Evolutionary conservation across 1,140 invertebrate genomes (phyloP).

Genomic region (Drosophila kurseongensis): DNA sequence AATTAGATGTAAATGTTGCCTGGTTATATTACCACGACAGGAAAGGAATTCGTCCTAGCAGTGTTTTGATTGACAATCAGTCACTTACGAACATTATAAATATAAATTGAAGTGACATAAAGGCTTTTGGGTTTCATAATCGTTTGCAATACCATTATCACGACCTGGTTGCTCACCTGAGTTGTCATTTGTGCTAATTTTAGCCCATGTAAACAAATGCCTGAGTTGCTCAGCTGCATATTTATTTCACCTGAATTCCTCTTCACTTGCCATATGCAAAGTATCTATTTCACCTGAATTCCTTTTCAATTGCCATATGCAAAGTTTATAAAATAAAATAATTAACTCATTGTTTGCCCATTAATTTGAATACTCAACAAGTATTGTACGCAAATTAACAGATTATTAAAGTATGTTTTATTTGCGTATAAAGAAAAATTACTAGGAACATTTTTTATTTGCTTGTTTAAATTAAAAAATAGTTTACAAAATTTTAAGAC

Average conservation of each 20-base stretch:
- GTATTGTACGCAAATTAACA: constrained; percentile 9
- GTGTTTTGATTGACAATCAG: neutral
- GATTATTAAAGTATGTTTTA: neutral
- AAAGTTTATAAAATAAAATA: constrained; percentile 1
- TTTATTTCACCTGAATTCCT: constrained; percentile 1
- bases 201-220: constrained; percentile 11
- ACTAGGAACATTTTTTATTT: too few species aligned
- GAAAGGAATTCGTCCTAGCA: neutral
- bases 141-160: neutral
- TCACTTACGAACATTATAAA: neutral
- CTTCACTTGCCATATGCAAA: neutral
- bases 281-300: constrained; percentile 1
- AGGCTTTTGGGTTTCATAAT: neutral
- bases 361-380: constrained; percentile 6
- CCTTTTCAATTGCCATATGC: neutral
- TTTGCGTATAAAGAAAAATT: neutral
- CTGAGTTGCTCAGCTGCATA: constrained; percentile 10
- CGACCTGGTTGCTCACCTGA: neutral
- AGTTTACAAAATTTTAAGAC: too few species aligned
- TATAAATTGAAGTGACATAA: neutral
- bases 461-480: too few species aligned
- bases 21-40: too few species aligned
- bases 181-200: constrained; percentile 20
- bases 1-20: too few species aligned
- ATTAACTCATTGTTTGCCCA: constrained; percentile 3